phyloP scores from a whole-genome alignment of 2,888 invertebrate genomes.

The Macrosoma leucophasiata region DNA sequence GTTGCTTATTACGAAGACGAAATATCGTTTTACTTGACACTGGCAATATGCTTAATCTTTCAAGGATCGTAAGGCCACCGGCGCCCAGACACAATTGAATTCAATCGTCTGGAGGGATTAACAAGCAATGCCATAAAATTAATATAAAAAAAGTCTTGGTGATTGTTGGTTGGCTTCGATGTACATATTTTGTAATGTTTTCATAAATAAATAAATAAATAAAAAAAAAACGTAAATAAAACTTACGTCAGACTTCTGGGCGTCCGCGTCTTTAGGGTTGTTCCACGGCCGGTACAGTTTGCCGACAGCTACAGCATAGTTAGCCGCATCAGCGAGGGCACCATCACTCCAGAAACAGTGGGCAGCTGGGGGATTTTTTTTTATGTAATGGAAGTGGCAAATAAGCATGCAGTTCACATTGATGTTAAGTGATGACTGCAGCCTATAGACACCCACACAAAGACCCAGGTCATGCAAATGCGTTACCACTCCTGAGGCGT shows the following conservation, averaged over 20 bases:
- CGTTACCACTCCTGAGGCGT: too few species aligned
- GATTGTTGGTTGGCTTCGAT: too few species aligned
- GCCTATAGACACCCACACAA: not conserved
- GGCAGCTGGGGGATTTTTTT: slow-evolving; percentile 36
- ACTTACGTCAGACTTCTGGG: slow-evolving; percentile 46
- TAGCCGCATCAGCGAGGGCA: slow-evolving; percentile 28
- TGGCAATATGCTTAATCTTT: too few species aligned
- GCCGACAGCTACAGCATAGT: slow-evolving; percentile 45
- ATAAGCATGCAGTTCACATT: not conserved
- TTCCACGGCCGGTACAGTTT: slow-evolving; percentile 50
- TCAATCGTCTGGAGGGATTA: too few species aligned
- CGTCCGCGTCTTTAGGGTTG: slow-evolving; percentile 29
- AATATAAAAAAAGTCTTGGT: too few species aligned
- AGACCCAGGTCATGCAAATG: slow-evolving; percentile 1
- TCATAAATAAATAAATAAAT: not conserved
- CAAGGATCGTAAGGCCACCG: too few species aligned
- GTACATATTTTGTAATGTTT: not conserved
- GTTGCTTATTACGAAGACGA: too few species aligned
- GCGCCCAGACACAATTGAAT: too few species aligned
- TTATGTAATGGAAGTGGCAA: not conserved
- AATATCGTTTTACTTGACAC: too few species aligned
- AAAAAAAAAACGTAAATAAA: not conserved
- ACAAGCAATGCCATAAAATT: too few species aligned
- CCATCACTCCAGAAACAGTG: slow-evolving; percentile 51
- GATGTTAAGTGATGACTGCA: not conserved